Evolutionary conservation across 2,113 vertebrate genomes (phyloP).

Genomic region (Ancistrus triradiatus): DNA sequence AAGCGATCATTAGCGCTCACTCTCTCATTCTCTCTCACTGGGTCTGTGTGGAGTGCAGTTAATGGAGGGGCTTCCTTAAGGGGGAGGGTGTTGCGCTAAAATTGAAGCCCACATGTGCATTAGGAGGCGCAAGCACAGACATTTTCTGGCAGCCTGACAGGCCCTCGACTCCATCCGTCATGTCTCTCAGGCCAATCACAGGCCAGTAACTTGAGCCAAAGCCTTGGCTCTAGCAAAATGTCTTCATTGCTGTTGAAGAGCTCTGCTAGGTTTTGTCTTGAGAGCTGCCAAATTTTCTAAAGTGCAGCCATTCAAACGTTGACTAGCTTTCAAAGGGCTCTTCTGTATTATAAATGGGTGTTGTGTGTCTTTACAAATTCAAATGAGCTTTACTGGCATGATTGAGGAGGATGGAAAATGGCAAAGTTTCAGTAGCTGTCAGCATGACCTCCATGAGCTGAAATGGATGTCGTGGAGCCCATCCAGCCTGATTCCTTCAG

Average conservation of each 20-base stretch:
- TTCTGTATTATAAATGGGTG: not conserved
- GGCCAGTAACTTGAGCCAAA: not conserved
- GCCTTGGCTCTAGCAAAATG: constrained; percentile 1
- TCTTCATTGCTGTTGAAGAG: constrained; percentile 17
- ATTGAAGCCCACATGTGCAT: constrained; percentile 64
- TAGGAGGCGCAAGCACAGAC: constrained; percentile 23
- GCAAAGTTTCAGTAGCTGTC: not conserved
- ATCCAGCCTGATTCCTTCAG: not conserved
- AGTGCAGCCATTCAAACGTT: not conserved
- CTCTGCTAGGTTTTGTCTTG: constrained; percentile 1
- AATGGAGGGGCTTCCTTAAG: constrained; percentile 57
- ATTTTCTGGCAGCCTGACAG: constrained; percentile 33
- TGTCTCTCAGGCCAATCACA: constrained; percentile 40
- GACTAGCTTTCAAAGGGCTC: too few relatives aligned
- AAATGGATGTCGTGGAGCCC: not conserved
- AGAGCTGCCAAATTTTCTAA: constrained; percentile 1
- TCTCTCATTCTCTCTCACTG: constrained; percentile 24
- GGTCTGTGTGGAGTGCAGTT: constrained; percentile 29
- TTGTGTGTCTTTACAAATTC: not conserved
- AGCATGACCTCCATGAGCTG: too few relatives aligned
- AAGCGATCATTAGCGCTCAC: constrained; percentile 22
- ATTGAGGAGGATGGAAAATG: not conserved
- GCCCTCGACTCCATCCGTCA: constrained; percentile 16
- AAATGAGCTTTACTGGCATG: not conserved
- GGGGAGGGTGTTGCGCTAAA: constrained; percentile 64